Base-by-base conservation (phyloP, 1,140 invertebrate genomes). In the Chrysoperla carnea region DNA sequence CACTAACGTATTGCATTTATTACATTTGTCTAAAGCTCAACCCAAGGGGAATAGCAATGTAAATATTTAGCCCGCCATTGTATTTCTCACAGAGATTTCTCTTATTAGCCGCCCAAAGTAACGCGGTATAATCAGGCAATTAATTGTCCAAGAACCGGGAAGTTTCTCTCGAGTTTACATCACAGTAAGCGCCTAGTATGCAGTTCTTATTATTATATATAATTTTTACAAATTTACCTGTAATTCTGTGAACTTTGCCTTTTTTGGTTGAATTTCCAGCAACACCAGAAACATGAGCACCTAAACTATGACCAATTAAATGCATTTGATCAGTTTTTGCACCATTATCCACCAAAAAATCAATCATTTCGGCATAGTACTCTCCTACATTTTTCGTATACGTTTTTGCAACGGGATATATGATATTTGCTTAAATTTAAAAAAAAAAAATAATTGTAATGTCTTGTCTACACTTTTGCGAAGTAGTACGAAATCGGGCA, bases 231-330 rank as follows among this genome's bases (percentile, higher is more conserved):
- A n/a, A 23, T 15, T 50, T 50, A 65, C 73, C 75, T 5, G 79
- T 80, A 1, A 82, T 69, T 55, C 78, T 66, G 13, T 63, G 57
- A 5, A 81, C 46, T 48, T 57, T 68, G 29, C 68, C 63, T 40
- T 60, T 61, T 40, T 57, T 64, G 3, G 70, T 58, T 46, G 66
- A 64, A 42, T 63, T 66, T 0, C 84, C 88, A 0, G 83, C 76
- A 55, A 86, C 86, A 11, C 88, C 88, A 49, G 84, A 81, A 8
- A 90, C 77, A 40, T 94, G 88, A 0, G 88, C 84, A 9, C 90
- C 90, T 29, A 94, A 66, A 52, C 86, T 91, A 60, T 91, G 88
- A 0, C 88, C 80, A 37, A 81, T 72, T 33, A 82, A 60, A 58
- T 82, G 78, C 15, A 81, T 61, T 15, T 68, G 54, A 44, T 68